Base-by-base conservation (phyloP, 2,888 invertebrate genomes). In the Heliconius ethilla region DNA sequence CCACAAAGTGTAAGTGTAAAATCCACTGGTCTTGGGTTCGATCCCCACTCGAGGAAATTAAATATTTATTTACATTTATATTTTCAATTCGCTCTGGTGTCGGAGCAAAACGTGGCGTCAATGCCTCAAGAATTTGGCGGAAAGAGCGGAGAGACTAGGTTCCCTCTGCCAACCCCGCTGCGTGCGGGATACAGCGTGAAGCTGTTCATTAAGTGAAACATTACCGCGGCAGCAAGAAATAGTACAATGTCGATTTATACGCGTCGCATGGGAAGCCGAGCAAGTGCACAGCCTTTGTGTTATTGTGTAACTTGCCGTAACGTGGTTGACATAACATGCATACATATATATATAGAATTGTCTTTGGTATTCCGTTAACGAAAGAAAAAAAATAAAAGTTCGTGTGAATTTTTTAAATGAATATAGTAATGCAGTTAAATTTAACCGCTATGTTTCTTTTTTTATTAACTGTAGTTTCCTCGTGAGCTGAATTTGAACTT, bases 211-310 rank as follows among this genome's bases (percentile, higher is more conserved):
- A 18, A 51, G 51, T 51, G 67, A 75, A 67, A 75, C 76, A 77
- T 77, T 76, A 77, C 78, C 40, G 67, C 45, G 59, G 40, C 65
- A 63, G 78, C 82, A 86, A 86, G 85, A 86, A 86, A 88, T 85
- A 84, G 84, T 86, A 91, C 91, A 90, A 91, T 91, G 90, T 87
- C 82, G 82, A 77, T 81, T 79, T 82, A 84, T 84, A 84, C 85
- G 85, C 81, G 83, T 83, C 83, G 87, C 89, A 89, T 92, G 93
- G 87, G 93, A 93, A 93, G 85, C 89, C 87, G 83, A 82, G 86
- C 89, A 88, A 91, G 88, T 89, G 91, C 89, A 29, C 29, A 87
- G 86, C 86, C 89, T 89, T 89, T 89, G 89, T 90, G 79, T 85
- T 81, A 85, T 91, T 90, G 88, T 88, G 87, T 90, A 91, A 90